Evolutionary conservation across 1,140 invertebrate species (phyloP).

Genomic region (Penaeus indicus): DNA sequence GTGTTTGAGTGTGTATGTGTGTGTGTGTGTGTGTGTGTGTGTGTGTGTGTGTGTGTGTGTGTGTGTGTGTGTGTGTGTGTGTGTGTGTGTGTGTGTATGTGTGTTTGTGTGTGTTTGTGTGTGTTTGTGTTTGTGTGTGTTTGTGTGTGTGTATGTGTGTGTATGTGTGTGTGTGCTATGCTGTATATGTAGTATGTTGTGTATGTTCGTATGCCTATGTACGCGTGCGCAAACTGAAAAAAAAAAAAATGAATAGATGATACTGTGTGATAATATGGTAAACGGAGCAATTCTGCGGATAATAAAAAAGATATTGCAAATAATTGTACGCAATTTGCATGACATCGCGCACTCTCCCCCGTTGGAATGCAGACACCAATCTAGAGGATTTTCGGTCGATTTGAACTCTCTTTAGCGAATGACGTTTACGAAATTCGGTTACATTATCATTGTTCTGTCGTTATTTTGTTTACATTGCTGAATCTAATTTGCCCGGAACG

Average conservation of each 20-base stretch:
- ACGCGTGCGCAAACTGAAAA: not conserved
- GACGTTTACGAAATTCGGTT: too few species aligned
- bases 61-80: constrained; percentile 2
- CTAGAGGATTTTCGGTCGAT: too few species aligned
- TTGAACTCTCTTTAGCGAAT: too few species aligned
- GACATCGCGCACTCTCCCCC: too few species aligned
- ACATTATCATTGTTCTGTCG: too few species aligned
- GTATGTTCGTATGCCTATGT: not conserved
- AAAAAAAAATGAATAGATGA: not conserved
- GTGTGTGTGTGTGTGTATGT: constrained; percentile 20
- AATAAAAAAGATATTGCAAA: too few species aligned
- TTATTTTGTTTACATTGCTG: too few species aligned
- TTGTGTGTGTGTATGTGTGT: not conserved
- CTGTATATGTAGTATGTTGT: not conserved
- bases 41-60: constrained; percentile 32
- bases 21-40: not conserved
- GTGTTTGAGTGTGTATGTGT: not conserved
- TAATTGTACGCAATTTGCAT: too few species aligned
- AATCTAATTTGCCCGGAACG: too few species aligned
- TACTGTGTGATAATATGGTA: not conserved
- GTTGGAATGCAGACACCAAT: too few species aligned
- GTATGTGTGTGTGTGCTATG: not conserved
- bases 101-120: not conserved
- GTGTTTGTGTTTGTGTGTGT: not conserved
- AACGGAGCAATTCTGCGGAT: too few species aligned